Base-by-base conservation (phyloP, 2,888 invertebrate species). In the Desoria tigrina region DNA sequence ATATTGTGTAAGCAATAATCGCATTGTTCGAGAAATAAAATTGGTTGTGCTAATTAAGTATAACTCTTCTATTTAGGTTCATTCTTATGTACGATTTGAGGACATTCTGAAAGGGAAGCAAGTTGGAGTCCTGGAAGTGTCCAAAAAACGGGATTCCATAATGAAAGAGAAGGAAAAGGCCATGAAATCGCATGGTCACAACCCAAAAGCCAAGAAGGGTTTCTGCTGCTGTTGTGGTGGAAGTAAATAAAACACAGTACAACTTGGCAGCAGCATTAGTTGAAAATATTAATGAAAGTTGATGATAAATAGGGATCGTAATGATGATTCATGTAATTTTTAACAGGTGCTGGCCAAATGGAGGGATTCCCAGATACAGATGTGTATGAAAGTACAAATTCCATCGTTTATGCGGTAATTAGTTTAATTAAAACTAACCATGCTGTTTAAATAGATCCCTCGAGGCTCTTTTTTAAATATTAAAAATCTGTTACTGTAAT, bases 21-120 rank as follows among this genome's bases (percentile, higher is more conserved):
- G 16, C 26, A 26, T 23, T 23, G n/a, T 53, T 53, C 14, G 21
- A 26, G 26, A 23, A 24, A 14, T 27, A 24, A 14, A 6, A 9
- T 23, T 53, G 26, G 7, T 53, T 23, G 27, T 53, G n/a, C 27
- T 53, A 9, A 23, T 6, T 23, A 53, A 14, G 7, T 23, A 24
- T 53, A 7, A n/a, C 7, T 23, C 7, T 23, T 23, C 7, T 11
- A 7, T 53, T 14, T 53, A 53, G 53, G 53, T 53, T 24, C 61
- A 61, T 54, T 24, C 61, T 9, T 54, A 61, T 27, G 61, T 61
- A 14, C 26, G 54, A 6, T 61, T 54, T 32, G 42, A 54, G n/a
- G 27, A 27, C 26, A 42, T 54, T 27, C 42, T 61, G 14, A 6
- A 14, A 14, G 61, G 61, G 23, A 61, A 56, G 18, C 61, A 61